Percentiles rank a stretch among this genome's conserved stretches.
phyloP scores from a whole-genome alignment of 1,140 invertebrate genomes.

The Epicauta chinensis region DNA sequence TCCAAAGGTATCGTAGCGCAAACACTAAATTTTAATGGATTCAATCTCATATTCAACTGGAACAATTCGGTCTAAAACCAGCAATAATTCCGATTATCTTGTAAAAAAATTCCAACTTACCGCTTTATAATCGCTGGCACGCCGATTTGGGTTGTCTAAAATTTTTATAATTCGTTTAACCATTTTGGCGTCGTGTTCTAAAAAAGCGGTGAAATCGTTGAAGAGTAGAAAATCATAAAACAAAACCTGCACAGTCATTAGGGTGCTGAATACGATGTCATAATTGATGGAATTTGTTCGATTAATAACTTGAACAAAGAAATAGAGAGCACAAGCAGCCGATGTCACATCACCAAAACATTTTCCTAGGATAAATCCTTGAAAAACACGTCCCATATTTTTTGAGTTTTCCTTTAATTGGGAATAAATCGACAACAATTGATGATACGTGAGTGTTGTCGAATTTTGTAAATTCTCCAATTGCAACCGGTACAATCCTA shows the following conservation, averaged over 20 bases:
- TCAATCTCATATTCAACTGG: neutral
- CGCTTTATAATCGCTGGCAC: too few species aligned
- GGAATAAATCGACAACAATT: neutral
- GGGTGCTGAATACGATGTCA: too few species aligned
- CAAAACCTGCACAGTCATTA: too few species aligned
- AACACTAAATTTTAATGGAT: neutral
- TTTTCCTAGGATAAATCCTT: slow-evolving; percentile 1
- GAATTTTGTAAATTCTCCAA: neutral
- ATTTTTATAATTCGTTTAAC: too few species aligned
- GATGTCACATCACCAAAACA: neutral
- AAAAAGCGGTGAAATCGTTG: too few species aligned
- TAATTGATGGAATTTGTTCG: too few species aligned
- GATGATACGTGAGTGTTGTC: neutral
- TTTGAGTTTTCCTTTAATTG: neutral
- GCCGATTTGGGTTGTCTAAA: too few species aligned
- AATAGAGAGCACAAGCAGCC: too few species aligned
- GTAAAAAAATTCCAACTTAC: neutral
- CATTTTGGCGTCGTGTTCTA: too few species aligned
- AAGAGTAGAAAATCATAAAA: too few species aligned
- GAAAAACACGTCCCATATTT: neutral
- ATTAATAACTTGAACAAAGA: too few species aligned
- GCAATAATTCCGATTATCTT: too few species aligned
- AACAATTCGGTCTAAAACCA: neutral
- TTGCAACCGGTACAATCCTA: neutral
- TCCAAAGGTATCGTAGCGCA: neutral